These are phyloP conservation scores for Notechis scutatus DNA, from an alignment of 2,113 vertebrate genomes.

Conservation along the genomic window DNA sequence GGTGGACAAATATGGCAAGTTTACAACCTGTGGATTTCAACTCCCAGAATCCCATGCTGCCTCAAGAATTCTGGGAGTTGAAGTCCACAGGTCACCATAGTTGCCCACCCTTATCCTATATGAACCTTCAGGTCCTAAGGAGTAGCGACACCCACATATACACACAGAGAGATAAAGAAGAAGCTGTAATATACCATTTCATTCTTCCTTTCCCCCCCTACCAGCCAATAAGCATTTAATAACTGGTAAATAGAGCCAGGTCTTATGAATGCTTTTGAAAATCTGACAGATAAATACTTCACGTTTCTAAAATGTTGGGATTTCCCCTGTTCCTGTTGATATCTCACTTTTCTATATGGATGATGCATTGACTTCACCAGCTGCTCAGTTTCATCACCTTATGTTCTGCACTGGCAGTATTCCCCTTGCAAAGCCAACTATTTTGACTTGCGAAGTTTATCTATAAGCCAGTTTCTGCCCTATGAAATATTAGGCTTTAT, in stretches of 20 bases:
- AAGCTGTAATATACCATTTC: not conserved
- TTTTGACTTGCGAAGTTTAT: not conserved
- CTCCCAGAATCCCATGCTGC: not conserved
- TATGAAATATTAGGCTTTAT: not conserved
- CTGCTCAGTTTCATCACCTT: not conserved
- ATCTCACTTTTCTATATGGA: not conserved
- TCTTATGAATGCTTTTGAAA: not conserved
- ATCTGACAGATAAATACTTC: not conserved
- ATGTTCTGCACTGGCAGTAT: not conserved
- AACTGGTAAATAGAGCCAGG: not conserved
- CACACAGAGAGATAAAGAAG: not conserved
- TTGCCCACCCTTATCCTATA: not conserved
- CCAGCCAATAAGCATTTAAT: not conserved
- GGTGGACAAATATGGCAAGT: not conserved
- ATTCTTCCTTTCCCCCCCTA: not conserved
- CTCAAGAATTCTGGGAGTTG: not conserved
- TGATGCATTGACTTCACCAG: not conserved
- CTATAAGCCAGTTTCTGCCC: not conserved
- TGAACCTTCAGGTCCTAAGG: not conserved
- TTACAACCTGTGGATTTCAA: not conserved
- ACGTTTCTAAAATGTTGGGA: not conserved
- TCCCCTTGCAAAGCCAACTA: not conserved
- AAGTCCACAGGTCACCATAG: not conserved
- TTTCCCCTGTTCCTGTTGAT: not conserved
- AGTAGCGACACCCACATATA: not conserved